Conservation (phyloP, 2,797 vertebrate species). For the Semotilus atromaculatus region DNA sequence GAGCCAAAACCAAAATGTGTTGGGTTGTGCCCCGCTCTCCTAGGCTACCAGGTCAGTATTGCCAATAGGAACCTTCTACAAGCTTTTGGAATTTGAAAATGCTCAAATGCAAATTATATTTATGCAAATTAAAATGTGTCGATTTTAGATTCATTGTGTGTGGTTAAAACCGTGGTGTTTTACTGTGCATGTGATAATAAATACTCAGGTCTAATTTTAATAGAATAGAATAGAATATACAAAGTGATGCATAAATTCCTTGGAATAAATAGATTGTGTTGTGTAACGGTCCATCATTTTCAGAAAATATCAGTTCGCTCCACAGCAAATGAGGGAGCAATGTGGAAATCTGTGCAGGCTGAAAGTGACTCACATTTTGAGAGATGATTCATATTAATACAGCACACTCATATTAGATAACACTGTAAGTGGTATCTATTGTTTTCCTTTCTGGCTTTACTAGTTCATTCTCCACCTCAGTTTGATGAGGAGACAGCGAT, state of each 20-base stretch:
- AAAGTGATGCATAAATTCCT: neutral
- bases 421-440: neutral
- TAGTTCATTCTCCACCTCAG: constrained; percentile 48
- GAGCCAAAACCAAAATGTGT: too few relatives aligned
- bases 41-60: too few relatives aligned
- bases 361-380: constrained; percentile 17
- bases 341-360: neutral
- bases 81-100: too few relatives aligned
- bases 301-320: constrained; percentile 14
- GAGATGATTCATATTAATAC: neutral
- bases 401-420: neutral
- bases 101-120: too few relatives aligned
- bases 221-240: too few relatives aligned
- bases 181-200: too few relatives aligned
- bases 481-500: constrained; percentile 10
- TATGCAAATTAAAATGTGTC: too few relatives aligned
- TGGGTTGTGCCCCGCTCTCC: too few relatives aligned
- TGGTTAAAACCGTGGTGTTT: too few relatives aligned
- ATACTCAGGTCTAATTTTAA: neutral
- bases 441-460: constrained; percentile 42
- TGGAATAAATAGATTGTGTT: neutral
- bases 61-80: too few relatives aligned
- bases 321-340: constrained; percentile 1
- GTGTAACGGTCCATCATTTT: neutral
- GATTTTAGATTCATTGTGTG: too few relatives aligned